These are phyloP conservation scores for Gryllus longicercus DNA, from an alignment of 2,888 invertebrate genomes.

Conservation along the genomic window DNA sequence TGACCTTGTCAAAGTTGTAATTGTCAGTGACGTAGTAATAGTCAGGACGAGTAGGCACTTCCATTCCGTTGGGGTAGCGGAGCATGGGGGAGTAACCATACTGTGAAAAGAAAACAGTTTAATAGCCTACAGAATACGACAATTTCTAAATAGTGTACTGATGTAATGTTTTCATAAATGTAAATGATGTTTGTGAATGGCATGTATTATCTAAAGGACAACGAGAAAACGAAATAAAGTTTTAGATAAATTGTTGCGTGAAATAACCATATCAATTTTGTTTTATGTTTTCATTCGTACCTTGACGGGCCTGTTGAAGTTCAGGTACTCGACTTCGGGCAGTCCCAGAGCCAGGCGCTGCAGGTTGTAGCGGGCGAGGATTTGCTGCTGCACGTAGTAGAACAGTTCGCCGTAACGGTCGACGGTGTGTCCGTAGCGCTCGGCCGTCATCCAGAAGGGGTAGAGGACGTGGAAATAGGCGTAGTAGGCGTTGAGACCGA, in stretches of 20 bases:
- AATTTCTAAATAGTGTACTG: too few relatives aligned
- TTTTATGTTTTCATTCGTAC: neutral
- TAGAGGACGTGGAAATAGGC: constrained; percentile 60
- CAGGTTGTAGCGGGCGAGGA: constrained; percentile 67
- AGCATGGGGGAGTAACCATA: constrained; percentile 40
- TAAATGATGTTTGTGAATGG: too few relatives aligned
- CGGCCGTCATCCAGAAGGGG: constrained; percentile 61
- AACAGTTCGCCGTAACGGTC: constrained; percentile 45
- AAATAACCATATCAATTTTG: too few relatives aligned
- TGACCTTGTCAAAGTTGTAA: constrained; percentile 41
- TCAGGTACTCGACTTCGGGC: constrained; percentile 60
- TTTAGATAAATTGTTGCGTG: too few relatives aligned
- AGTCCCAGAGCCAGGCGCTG: constrained; percentile 69
- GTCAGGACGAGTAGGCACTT: constrained; percentile 49
- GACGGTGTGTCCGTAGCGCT: constrained; percentile 47
- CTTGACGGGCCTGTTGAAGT: constrained; percentile 46
- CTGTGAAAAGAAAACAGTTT: neutral
- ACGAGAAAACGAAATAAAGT: too few relatives aligned
- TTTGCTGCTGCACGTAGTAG: constrained; percentile 63
- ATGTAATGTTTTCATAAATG: too few relatives aligned
- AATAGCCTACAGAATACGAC: too few relatives aligned
- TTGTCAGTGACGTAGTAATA: constrained; percentile 19
- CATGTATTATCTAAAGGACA: too few relatives aligned
- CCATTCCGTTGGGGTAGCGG: constrained; percentile 59
- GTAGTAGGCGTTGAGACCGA: constrained; percentile 65